Evolutionary conservation across 2,888 invertebrate species (phyloP).

Genomic region (Tinea pellionella): DNA sequence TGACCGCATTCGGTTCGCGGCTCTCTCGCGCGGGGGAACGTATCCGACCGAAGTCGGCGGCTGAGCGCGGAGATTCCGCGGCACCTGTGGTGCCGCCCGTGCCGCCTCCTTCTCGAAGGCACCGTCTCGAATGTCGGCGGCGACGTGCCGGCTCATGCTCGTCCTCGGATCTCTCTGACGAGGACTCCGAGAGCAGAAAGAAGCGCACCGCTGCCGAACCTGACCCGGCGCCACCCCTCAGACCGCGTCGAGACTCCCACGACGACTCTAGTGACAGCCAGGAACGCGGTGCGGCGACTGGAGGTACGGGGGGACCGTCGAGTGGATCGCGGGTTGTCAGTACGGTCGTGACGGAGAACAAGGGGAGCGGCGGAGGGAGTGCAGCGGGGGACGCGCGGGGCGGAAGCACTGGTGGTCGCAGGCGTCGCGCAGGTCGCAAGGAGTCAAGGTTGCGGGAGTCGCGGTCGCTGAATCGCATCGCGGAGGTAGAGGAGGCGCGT

Average conservation of each 20-base stretch:
- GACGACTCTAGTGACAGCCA: conserved; percentile 89
- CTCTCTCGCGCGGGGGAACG: conserved; percentile 23
- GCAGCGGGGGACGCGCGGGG: conserved; percentile 31
- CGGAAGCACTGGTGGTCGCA: conserved; percentile 31
- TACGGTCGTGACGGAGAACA: conserved; percentile 21
- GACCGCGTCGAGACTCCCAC: conserved; percentile 81
- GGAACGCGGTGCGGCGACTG: conserved; percentile 71
- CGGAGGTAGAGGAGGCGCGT: conserved; percentile 82
- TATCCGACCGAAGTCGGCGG: conserved; percentile 31
- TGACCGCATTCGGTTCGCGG: conserved; percentile 18
- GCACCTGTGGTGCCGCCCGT: conserved; percentile 32
- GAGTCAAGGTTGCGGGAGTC: conserved; percentile 77
- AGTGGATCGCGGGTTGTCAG: conserved; percentile 30
- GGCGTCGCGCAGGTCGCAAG: conserved; percentile 53
- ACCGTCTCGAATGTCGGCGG: conserved; percentile 46
- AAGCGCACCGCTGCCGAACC: conserved; percentile 80
- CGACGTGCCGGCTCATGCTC: conserved; percentile 83
- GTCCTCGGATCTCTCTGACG: conserved; percentile 94
- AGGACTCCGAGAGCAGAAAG: conserved; percentile 85
- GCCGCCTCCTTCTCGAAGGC: conserved; percentile 43
- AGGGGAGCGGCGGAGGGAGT: conserved; percentile 36
- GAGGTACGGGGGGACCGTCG: conserved; percentile 31
- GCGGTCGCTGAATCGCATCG: conserved; percentile 86
- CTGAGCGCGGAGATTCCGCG: conserved; percentile 23
- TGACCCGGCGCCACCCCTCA: conserved; percentile 68